These are phyloP conservation scores for Gymnoscopelus microlampas DNA, from an alignment of 2,797 vertebrate species.

Conservation along the genomic window DNA sequence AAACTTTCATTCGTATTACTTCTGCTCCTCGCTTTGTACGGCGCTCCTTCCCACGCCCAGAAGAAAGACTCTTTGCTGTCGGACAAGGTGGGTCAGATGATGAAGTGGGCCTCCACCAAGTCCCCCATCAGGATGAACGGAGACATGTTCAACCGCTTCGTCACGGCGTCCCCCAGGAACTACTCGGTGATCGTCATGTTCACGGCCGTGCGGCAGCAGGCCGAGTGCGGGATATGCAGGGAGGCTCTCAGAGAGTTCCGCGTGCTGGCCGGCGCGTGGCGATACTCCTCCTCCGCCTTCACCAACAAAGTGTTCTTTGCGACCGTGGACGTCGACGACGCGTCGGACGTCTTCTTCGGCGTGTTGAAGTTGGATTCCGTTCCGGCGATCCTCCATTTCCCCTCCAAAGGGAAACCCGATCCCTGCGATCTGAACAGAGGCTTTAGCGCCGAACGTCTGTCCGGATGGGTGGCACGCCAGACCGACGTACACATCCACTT, in stretches of 20 bases:
- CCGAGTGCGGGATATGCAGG: conserved; percentile 95
- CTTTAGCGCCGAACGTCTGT: conserved; percentile 94
- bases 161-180: conserved; percentile 94
- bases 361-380: conserved; percentile 99
- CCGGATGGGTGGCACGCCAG: conserved; percentile 94
- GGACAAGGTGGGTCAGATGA: conserved; percentile 94
- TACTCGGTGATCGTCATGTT: conserved; percentile 98
- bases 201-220: conserved; percentile 94
- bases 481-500: conserved; percentile 95
- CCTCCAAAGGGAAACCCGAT: conserved; percentile 94
- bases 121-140: conserved; percentile 95
- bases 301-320: conserved; percentile 97
- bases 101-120: conserved; percentile 94
- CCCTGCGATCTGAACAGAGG: conserved; percentile 94
- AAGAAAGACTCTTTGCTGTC: conserved; percentile 87
- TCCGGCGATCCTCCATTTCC: conserved; percentile 97
- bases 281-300: conserved; percentile 94
- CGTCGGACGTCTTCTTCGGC: conserved; percentile 97
- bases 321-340: conserved; percentile 96
- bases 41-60: too few species aligned
- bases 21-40: too few species aligned
- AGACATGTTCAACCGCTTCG: conserved; percentile 93
- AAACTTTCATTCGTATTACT: too few species aligned
- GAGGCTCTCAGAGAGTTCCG: conserved; percentile 98
- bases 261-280: conserved; percentile 97